Evolutionary conservation across 2,113 vertebrate species (phyloP), one percentile per base, ranked within the genome.

Genomic region (Parotia lawesii): DNA sequence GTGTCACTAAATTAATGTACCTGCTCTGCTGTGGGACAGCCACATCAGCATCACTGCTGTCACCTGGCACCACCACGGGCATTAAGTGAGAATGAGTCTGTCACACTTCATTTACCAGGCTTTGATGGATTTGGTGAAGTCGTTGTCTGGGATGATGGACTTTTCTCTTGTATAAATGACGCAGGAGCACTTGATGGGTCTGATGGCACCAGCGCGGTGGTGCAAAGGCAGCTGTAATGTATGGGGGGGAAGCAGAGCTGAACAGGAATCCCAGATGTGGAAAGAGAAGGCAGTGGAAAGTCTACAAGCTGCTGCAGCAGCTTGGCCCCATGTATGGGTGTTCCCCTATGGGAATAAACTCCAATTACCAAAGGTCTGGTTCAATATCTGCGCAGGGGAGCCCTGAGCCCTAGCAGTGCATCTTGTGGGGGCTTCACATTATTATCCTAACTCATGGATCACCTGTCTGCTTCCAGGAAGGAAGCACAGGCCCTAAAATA

Each of bases 1-100:
- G n/a, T 96, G 83, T 95, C 95, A 90, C 87, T 89, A 85, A 96
- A 95, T 95, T 65, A 96, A 95, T 70, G 73, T 86, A 82, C 70
- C 92, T 85, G 44, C 71, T 92, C 69, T 93, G 81, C 86, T 75
- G 40, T 50, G 87, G 64, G 90, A 84, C 94, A 96, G 91, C 90
- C 71, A 61, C 67, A 79, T 93, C 90, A 92, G 83, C 29, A 2
- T 94, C 75, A 20, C 67, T 86, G 76, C 90, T 96, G 94, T 95
- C 94, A 96, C 87, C 75, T 76, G 84, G 87, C 89, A 93, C 73
- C 15, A 10, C 56, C 6, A 3, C 1, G 1, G 27, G 76, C 90
- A 93, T 71, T 80, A 90, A 97, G 94, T 82, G 93, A 93, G 89
- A 85, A 75, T 17, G 10, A n/a, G 15, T 69, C 96, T 97, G 94